These are phyloP conservation scores for Scyliorhinus canicula DNA, from an alignment of 2,797 vertebrate genomes.

Conservation along the genomic window DNA sequence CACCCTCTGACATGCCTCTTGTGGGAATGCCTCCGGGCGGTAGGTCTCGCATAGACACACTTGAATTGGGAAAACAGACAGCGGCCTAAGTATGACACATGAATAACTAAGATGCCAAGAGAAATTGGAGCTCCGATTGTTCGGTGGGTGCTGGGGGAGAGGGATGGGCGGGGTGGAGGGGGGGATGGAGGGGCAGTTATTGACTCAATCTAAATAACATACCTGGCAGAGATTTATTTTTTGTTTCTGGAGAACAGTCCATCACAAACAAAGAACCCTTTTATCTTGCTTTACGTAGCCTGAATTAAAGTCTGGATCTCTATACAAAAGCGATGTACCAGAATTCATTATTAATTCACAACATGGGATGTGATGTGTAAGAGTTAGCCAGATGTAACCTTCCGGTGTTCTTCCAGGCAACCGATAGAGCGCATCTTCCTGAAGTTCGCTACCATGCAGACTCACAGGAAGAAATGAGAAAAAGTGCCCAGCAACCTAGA, in stretches of 20 bases:
- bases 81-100: background rate
- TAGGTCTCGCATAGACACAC: slow-evolving; percentile 40
- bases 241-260: background rate
- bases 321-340: background rate
- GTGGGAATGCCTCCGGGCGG: slow-evolving; percentile 39
- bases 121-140: background rate
- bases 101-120: slow-evolving; percentile 41
- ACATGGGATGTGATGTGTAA: background rate
- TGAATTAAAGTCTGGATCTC: background rate
- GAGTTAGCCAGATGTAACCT: slow-evolving; percentile 5
- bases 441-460: background rate
- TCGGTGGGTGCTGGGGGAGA: background rate
- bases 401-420: background rate
- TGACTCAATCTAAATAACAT: background rate
- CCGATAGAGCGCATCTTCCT: background rate
- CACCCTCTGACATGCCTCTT: slow-evolving; percentile 10
- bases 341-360: slow-evolving; percentile 26
- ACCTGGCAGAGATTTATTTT: slow-evolving; percentile 38
- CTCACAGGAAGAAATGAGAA: background rate
- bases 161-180: background rate
- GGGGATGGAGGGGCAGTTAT: background rate
- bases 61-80: slow-evolving; percentile 39
- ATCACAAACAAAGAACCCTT: slow-evolving; percentile 44
- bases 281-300: background rate
- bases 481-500: background rate